A percentile compares a stretch with the other conserved stretches of the same genome.
Evolutionary conservation across 2,797 vertebrate species (phyloP).

Genomic region (Cottoperca gobio): DNA sequence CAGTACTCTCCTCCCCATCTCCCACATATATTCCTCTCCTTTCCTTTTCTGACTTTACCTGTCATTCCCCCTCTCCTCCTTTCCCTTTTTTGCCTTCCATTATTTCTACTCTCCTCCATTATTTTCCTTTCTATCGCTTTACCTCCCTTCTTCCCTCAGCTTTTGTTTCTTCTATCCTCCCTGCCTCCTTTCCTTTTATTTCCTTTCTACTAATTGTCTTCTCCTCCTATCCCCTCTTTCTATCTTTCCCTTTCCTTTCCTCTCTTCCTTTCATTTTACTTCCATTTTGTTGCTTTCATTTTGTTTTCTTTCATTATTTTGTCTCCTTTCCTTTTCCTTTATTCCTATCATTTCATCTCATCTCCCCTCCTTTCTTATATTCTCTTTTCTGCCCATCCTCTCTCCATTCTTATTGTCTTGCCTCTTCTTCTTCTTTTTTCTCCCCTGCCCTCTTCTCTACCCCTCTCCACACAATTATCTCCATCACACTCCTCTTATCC

Average conservation of each 20-base stretch:
- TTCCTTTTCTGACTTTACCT: not conserved
- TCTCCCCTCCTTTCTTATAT: not conserved
- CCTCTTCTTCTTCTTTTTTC: not conserved
- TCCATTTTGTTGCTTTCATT: not conserved
- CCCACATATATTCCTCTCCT: not conserved
- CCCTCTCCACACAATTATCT: not conserved
- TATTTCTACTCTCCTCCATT: too few species aligned
- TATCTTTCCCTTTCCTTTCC: not conserved
- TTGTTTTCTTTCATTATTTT: not conserved
- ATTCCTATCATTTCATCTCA: not conserved
- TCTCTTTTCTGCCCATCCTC: not conserved
- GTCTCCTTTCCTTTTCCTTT: not conserved
- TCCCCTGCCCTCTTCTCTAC: not conserved
- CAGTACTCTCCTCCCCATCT: not conserved
- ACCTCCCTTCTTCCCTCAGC: fast-evolving
- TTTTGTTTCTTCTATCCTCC: not conserved
- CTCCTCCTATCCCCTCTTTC: too few species aligned
- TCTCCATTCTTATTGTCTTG: not conserved
- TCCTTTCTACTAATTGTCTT: not conserved
- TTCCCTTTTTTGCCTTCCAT: too few species aligned
- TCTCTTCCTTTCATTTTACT: not conserved
- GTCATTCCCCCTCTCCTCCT: not conserved
- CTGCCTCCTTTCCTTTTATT: not conserved
- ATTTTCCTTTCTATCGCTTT: not conserved
- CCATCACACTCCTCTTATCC: not conserved